These are phyloP conservation scores for Sabellastarte sp. DNA, from an alignment of 2,888 invertebrate species.

Conservation along the genomic window DNA sequence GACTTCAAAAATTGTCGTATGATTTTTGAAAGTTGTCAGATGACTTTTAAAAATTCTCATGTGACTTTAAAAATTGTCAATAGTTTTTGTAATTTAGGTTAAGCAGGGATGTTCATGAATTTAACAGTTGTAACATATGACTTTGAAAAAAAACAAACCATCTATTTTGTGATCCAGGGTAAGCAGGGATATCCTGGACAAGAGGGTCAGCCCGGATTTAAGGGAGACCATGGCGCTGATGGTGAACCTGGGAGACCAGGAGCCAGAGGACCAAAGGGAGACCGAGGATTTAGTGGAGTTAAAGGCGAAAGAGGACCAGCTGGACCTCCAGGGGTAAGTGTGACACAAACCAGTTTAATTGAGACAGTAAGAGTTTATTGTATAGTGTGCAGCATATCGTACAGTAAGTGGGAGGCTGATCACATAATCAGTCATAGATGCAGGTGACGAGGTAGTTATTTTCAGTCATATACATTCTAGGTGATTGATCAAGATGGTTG, in stretches of 20 bases:
- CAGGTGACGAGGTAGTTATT: background rate
- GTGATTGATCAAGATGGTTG: too few species aligned
- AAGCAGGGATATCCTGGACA: slow-evolving; percentile 20
- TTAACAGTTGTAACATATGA: too few species aligned
- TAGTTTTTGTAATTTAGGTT: background rate
- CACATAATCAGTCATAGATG: background rate
- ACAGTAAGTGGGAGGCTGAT: background rate
- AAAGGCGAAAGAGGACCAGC: slow-evolving; percentile 4
- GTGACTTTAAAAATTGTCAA: too few species aligned
- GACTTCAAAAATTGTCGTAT: too few species aligned
- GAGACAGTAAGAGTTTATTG: background rate
- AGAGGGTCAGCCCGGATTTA: slow-evolving; percentile 19
- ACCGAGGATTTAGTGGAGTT: slow-evolving; percentile 14
- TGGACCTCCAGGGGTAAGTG: slow-evolving; percentile 15
- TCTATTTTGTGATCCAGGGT: slow-evolving; percentile 12
- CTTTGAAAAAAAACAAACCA: too few species aligned
- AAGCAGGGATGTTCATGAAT: too few species aligned
- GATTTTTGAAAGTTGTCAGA: too few species aligned
- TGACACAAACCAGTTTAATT: background rate
- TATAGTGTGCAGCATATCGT: slow-evolving; percentile 4
- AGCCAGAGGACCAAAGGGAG: slow-evolving; percentile 22
- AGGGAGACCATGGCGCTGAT: slow-evolving; percentile 26
- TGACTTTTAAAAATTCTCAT: too few species aligned
- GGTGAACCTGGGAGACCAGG: slow-evolving; percentile 29
- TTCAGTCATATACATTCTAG: too few species aligned